Conservation (phyloP, 2,113 vertebrate genomes). For the Amphiprion percula region DNA sequence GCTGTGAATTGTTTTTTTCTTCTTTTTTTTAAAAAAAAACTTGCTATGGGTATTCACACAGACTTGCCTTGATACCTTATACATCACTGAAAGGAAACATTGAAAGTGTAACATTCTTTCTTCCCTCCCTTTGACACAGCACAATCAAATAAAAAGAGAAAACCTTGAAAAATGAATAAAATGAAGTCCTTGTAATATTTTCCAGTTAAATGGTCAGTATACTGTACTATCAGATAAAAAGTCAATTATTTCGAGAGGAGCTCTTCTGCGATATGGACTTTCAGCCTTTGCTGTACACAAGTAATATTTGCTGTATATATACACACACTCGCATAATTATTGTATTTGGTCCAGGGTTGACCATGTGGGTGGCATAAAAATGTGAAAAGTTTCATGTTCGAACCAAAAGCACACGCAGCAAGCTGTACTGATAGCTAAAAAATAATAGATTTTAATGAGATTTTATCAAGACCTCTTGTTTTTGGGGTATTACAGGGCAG, state of each 20-base stretch:
- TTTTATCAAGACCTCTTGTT: constrained; percentile 13
- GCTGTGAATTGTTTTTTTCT: constrained; percentile 17
- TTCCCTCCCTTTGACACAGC: constrained; percentile 24
- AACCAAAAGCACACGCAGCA: constrained; percentile 37
- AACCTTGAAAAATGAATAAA: constrained; percentile 43
- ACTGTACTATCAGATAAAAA: constrained; percentile 34
- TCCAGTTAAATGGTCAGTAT: constrained; percentile 22
- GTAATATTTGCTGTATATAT: constrained; percentile 35
- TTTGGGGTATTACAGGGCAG: constrained; percentile 5
- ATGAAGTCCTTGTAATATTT: constrained; percentile 30
- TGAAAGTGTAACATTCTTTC: constrained; percentile 40
- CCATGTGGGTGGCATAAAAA: constrained; percentile 40
- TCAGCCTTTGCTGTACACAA: constrained; percentile 26
- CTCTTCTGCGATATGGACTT: constrained; percentile 23
- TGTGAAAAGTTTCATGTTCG: constrained; percentile 32
- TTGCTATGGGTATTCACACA: constrained; percentile 4
- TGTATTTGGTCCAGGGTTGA: constrained; percentile 50
- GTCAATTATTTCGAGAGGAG: constrained; percentile 17
- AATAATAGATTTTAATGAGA: constrained; percentile 36
- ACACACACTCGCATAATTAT: constrained; percentile 25
- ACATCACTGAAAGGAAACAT: constrained; percentile 42
- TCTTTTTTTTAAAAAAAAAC: neutral
- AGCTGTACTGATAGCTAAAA: constrained; percentile 28
- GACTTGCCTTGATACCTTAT: constrained; percentile 25
- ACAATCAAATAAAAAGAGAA: constrained; percentile 36